A percentile compares a stretch with the other conserved stretches of the same genome.
Conservation (phyloP, 2,113 vertebrate genomes). For the Vidua macroura region DNA sequence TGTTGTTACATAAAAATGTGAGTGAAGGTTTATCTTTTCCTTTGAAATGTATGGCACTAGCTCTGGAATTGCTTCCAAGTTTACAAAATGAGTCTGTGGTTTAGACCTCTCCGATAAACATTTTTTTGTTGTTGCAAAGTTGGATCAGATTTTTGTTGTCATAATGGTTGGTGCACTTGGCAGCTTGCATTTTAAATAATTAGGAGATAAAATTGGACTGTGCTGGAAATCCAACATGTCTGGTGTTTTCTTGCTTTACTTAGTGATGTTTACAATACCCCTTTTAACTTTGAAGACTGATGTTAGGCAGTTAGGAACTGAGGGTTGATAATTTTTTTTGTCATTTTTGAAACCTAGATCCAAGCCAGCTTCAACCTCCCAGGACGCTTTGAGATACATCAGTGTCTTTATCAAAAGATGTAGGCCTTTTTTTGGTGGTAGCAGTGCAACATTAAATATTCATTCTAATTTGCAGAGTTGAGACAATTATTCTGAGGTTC, state of each 20-base stretch:
- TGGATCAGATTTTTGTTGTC: slow-evolving; percentile 59
- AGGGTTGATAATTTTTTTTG: slow-evolving; percentile 21
- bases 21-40: slow-evolving; percentile 69
- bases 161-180: slow-evolving; percentile 32
- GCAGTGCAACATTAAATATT: slow-evolving; percentile 22
- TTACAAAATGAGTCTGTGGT: slow-evolving; percentile 63
- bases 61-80: slow-evolving; percentile 65
- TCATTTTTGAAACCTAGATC: slow-evolving; percentile 32
- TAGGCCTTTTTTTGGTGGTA: background rate
- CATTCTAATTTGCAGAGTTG: background rate
- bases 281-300: slow-evolving; percentile 46
- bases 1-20: slow-evolving; percentile 43
- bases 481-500: slow-evolving; percentile 15
- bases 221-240: background rate
- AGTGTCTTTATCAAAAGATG: slow-evolving; percentile 7
- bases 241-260: slow-evolving; percentile 53
- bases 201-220: slow-evolving; percentile 47
- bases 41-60: slow-evolving; percentile 44
- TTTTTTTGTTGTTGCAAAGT: slow-evolving; percentile 55
- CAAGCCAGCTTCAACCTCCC: background rate
- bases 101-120: slow-evolving; percentile 67
- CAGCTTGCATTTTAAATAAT: slow-evolving; percentile 44
- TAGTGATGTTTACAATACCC: slow-evolving; percentile 25
- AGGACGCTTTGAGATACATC: slow-evolving; percentile 12
- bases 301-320: slow-evolving; percentile 14